A percentile compares a stretch with the other conserved stretches of the same genome.
These are phyloP conservation scores for Oreochromis grahami DNA, from an alignment of 2,797 vertebrate species.

Conservation along the genomic window DNA sequence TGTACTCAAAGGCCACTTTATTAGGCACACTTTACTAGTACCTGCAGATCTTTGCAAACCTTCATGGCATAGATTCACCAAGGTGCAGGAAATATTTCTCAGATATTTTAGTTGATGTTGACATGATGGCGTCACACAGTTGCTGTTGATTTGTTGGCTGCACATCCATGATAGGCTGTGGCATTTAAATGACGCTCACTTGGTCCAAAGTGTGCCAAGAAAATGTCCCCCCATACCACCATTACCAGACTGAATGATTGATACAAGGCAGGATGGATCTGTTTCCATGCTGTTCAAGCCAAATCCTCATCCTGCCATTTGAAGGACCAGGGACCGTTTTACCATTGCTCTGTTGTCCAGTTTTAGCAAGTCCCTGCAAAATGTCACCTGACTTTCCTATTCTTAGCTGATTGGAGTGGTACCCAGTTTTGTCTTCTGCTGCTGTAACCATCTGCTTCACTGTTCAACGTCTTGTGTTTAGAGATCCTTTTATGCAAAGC, in stretches of 20 bases:
- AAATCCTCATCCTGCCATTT: neutral
- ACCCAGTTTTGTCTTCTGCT: neutral
- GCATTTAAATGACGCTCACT: neutral
- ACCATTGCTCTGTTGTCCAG: neutral
- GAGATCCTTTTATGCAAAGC: neutral
- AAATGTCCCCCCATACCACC: neutral
- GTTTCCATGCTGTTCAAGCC: neutral
- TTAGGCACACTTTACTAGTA: neutral
- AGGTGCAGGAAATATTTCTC: neutral
- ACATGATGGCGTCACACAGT: neutral
- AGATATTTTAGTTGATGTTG: neutral
- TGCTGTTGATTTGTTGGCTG: neutral
- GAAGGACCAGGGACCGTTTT: rapidly evolving
- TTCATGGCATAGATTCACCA: neutral
- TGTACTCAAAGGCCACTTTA: rapidly evolving
- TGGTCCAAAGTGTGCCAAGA: neutral
- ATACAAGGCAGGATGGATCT: neutral
- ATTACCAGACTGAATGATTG: neutral
- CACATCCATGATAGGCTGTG: neutral
- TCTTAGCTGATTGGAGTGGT: neutral
- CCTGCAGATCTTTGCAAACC: neutral
- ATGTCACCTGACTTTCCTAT: neutral
- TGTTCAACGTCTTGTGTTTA: rapidly evolving
- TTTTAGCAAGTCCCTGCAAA: neutral
- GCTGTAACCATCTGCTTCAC: neutral